Conservation (phyloP, 2,888 invertebrate genomes). For the Sarcophaga carnaria region DNA sequence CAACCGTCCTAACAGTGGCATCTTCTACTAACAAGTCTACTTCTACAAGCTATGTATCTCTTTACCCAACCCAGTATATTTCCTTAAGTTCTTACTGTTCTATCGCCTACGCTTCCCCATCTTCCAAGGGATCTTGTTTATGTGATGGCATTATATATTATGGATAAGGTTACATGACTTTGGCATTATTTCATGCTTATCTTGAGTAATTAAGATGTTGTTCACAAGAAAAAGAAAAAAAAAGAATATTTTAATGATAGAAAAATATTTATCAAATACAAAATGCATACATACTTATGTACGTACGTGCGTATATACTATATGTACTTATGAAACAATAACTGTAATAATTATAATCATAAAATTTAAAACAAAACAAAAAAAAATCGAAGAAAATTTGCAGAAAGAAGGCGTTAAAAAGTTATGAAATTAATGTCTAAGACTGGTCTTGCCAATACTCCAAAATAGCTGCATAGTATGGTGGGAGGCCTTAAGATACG, state of each 20-base stretch:
- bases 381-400: no score
- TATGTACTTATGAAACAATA: conserved; percentile 14
- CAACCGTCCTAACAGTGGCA: background rate
- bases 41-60: background rate
- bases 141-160: conserved; percentile 52
- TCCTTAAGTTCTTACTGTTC: background rate
- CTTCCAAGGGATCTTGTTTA: conserved; percentile 18
- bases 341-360: conserved; percentile 35
- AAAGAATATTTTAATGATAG: conserved; percentile 67
- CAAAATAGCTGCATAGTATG: no score
- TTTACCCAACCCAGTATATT: background rate
- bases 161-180: conserved; percentile 69
- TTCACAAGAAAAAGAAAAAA: conserved; percentile 47
- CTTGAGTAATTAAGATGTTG: conserved; percentile 78
- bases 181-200: conserved; percentile 75
- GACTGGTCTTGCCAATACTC: no score
- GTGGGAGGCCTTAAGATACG: no score
- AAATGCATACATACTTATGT: background rate
- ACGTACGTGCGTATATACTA: background rate
- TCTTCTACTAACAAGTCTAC: background rate
- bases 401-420: no score
- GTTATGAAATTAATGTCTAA: no score
- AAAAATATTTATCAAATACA: conserved; percentile 65
- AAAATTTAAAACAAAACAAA: background rate
- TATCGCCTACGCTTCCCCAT: background rate